These are phyloP conservation scores for Ditula angustiorana DNA, from an alignment of 2,888 invertebrate genomes.

Conservation along the genomic window DNA sequence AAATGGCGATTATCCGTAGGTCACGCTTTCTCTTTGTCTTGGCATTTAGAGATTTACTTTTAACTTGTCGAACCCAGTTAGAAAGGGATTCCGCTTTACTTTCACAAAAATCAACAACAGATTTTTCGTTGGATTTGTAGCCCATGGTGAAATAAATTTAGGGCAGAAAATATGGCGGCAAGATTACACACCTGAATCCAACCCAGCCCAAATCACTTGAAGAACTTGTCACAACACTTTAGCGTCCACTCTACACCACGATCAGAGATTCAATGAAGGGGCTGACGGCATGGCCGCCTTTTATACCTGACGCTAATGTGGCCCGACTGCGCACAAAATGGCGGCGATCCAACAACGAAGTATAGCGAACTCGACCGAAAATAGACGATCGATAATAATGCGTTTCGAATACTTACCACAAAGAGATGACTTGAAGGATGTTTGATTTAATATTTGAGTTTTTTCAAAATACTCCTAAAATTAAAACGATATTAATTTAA, in stretches of 20 bases:
- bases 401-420: constrained; percentile 40
- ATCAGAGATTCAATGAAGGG: constrained; percentile 56
- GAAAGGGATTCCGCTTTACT: constrained; percentile 85
- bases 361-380: constrained; percentile 42
- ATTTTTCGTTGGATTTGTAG: constrained; percentile 76
- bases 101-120: constrained; percentile 81
- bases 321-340: constrained; percentile 66
- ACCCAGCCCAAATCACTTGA: constrained; percentile 71
- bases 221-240: constrained; percentile 66
- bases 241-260: constrained; percentile 66
- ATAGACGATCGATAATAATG: constrained; percentile 50
- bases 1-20: constrained; percentile 87
- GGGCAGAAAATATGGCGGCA: constrained; percentile 68
- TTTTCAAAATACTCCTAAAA: too few relatives aligned
- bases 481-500: too few relatives aligned
- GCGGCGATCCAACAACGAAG: constrained; percentile 52
- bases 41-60: constrained; percentile 85
- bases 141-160: constrained; percentile 65
- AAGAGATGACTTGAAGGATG: too few relatives aligned
- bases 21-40: constrained; percentile 86
- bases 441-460: too few relatives aligned
- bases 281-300: constrained; percentile 69
- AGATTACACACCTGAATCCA: constrained; percentile 82
- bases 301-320: constrained; percentile 62
- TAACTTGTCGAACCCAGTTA: constrained; percentile 88